Evolutionary conservation across 2,113 vertebrate genomes (phyloP), one percentile per base, ranked within the genome.

Genomic region (Microcebus jonahi): DNA sequence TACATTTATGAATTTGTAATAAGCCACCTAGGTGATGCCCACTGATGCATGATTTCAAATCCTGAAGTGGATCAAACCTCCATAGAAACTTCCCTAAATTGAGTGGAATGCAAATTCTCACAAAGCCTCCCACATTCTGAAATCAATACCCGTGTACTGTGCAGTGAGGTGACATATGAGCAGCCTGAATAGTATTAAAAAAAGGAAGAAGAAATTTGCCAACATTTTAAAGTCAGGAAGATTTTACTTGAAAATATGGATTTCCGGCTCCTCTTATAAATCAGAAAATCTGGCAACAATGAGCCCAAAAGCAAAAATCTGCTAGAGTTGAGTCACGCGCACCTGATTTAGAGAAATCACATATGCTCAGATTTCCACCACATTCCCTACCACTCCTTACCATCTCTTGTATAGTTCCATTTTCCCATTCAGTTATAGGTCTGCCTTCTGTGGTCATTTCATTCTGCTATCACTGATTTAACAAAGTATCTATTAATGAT

Each of bases 241-340:
- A 96, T 84, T 95, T 96, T 81, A 70, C 91, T 95, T 90, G 79
- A 96, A 97, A 97, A 95, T 93, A 55, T 87, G 89, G 76, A 87
- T 90, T 98, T 97, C 92, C 8, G 8, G 91, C 63, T 95, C 81
- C 50, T 89, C 50, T 96, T 83, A 55, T 87, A 95, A 94, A 91
- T 91, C 63, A 88, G 36, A 95, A 86, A 96, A 94, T 84, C 86
- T 97, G 97, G 91, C 86, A 94, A 50, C 34, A 91, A 9, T 13
- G 21, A 86, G 53, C 42, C 77, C 18, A 86, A 50, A 27, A 84
- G 73, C 61, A 83, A 82, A 92, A 96, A 73, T 94, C 71, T 95
- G 88, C 89, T 42, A 42, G n/a, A n/a, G 12, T 88, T 88, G 85
- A 96, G 36, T 96, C 90, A 94, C 31, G 57, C 68, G 18, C 27